phyloP scores from a whole-genome alignment of 2,797 vertebrate genomes.

The Onychomys arenicola region DNA sequence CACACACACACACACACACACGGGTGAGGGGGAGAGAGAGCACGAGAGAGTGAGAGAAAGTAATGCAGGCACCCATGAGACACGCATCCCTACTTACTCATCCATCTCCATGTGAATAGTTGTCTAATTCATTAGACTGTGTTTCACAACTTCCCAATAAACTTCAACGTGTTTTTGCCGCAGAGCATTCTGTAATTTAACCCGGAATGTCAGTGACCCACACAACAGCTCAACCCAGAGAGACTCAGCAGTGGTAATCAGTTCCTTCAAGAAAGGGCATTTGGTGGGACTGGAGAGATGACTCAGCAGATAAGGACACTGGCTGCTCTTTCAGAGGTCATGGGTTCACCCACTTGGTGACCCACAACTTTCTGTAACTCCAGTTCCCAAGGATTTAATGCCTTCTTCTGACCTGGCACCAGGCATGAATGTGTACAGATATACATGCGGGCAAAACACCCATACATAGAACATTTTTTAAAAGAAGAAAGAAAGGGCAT shows the following conservation, averaged over 20 bases:
- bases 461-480: not conserved
- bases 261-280: slow-evolving; percentile 59
- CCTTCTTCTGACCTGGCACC: not conserved
- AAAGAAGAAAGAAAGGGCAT: not conserved
- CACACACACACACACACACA: not conserved
- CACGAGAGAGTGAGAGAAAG: not conserved
- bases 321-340: not conserved
- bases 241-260: not conserved
- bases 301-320: not conserved
- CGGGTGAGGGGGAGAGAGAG: no score
- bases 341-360: not conserved
- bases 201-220: not conserved
- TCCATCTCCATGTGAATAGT: not conserved
- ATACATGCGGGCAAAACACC: not conserved
- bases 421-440: not conserved
- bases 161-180: slow-evolving; percentile 11
- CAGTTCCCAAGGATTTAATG: not conserved
- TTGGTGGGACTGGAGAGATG: not conserved
- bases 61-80: not conserved
- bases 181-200: slow-evolving; percentile 32
- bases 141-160: slow-evolving; percentile 45
- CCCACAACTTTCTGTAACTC: not conserved
- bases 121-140: not conserved
- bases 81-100: not conserved
- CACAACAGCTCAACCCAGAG: not conserved